Base-by-base conservation (phyloP, 1,140 invertebrate genomes). In the Antheraea mylitta region DNA sequence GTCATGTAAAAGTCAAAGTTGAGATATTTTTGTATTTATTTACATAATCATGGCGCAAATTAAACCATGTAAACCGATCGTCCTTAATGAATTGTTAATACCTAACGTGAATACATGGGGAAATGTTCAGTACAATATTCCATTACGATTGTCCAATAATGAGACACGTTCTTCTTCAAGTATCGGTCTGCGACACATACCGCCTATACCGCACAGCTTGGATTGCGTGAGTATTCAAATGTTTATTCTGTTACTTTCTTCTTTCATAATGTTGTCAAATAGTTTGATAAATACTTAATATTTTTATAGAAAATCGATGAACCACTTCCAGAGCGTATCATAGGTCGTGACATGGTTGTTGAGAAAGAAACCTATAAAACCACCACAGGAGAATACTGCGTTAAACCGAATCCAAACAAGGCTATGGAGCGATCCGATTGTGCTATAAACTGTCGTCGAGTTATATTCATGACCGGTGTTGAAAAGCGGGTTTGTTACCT, bases 101-200 rank as follows among this genome's bases (percentile, higher is more conserved):
- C 76, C 88, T 58, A 92, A 92, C 77, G 79, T 92, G 36, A 93
- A 91, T 67, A 87, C 84, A 3, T 92, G 90, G 90, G 92, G 90
- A 0, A 91, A 91, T 58, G 85, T 93, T 4, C 86, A 92, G 64
- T 93, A 91, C 48, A 92, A 91, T 62, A 86, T 92, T n/a, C 91
- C 89, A 0, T 62, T 92, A 69, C 65, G 89, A n/a, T 61, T 83
- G 0, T 90, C 89, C 7, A 82, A 62, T 66, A 91, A 84, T 79
- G 90, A 92, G 68, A 92, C 90, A 0, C 82, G 91, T 18, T 85
- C 88, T 0, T 79, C 74, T 0, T 83, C 83, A 0, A 83, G 65
- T 42, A 86, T 93, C 30, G 90, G 74, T 2, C 83, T 80, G 45
- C 76, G 92, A 7, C 83, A 91, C 61, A 92, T 93, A 71, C 92